Evolutionary conservation across 2,113 vertebrate genomes (phyloP).

Genomic region (Turdus rufiventris): DNA sequence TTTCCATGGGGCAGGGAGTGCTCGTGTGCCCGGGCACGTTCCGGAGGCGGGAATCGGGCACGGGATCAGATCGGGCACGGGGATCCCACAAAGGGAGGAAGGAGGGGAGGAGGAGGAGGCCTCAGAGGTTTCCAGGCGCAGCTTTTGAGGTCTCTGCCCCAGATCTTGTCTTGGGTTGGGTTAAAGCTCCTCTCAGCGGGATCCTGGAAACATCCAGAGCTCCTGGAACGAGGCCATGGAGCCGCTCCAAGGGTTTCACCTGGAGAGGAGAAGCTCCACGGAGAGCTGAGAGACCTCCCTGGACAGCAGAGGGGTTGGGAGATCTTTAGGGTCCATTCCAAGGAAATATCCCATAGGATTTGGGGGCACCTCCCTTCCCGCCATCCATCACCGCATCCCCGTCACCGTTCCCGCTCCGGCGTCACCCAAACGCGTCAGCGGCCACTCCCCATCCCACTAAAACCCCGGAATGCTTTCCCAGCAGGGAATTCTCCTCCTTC

Average conservation of each 20-base stretch:
- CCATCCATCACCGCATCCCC: not conserved
- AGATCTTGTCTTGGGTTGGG: not conserved
- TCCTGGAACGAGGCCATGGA: not conserved
- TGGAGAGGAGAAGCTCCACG: not conserved
- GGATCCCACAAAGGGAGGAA: not conserved
- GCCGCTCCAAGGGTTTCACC: not conserved
- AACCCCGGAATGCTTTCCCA: not conserved
- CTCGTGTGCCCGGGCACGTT: not conserved
- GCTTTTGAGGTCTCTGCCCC: not conserved
- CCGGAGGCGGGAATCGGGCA: rapidly evolving
- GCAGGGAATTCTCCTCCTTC: not conserved
- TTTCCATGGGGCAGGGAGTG: rapidly evolving
- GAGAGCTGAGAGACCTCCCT: not conserved
- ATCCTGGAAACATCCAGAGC: not conserved
- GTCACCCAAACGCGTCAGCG: not conserved
- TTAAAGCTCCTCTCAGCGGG: not conserved
- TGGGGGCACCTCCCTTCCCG: not conserved
- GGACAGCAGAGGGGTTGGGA: not conserved
- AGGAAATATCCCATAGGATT: not conserved
- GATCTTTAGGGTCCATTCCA: not conserved
- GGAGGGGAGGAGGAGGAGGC: not conserved
- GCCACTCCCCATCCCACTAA: conserved; percentile 40
- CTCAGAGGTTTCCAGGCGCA: not conserved
- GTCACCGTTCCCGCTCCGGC: not conserved
- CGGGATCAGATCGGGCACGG: not conserved